These are phyloP conservation scores for Trichonephila clavipes DNA, from an alignment of 1,140 invertebrate genomes.

Conservation along the genomic window DNA sequence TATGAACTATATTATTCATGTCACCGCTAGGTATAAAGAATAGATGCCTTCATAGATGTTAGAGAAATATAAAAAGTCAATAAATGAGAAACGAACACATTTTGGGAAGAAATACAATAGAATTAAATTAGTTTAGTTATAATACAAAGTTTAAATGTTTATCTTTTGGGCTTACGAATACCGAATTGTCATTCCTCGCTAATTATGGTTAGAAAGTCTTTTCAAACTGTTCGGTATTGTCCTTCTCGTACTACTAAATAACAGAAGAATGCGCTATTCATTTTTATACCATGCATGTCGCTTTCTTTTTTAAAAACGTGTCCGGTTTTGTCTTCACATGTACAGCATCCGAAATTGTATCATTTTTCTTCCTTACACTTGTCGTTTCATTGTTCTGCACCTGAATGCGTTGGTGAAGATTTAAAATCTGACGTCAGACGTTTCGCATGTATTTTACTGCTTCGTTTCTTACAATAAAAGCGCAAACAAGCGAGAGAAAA, in stretches of 20 bases:
- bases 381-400: constrained; percentile 1
- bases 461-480: not conserved
- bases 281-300: not conserved
- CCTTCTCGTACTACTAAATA: not conserved
- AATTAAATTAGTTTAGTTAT: too few relatives aligned
- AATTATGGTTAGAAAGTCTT: too few relatives aligned
- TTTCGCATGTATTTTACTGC: not conserved
- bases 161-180: too few relatives aligned
- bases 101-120: too few relatives aligned
- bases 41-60: too few relatives aligned
- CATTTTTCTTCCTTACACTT: not conserved
- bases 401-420: not conserved
- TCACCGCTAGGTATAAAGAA: too few relatives aligned
- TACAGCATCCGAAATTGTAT: not conserved
- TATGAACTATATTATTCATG: too few relatives aligned
- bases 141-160: too few relatives aligned
- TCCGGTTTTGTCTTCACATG: not conserved
- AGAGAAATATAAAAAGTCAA: too few relatives aligned
- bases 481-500: constrained; percentile 14
- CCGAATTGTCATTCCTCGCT: too few relatives aligned
- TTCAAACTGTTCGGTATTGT: too few relatives aligned
- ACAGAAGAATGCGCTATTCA: not conserved
- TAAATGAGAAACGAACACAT: too few relatives aligned
- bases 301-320: not conserved
- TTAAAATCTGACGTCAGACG: not conserved